Percentiles rank a stretch among this genome's conserved stretches.
phyloP scores from a whole-genome alignment of 2,888 invertebrate species.

The Phrixothrix hirtus region DNA sequence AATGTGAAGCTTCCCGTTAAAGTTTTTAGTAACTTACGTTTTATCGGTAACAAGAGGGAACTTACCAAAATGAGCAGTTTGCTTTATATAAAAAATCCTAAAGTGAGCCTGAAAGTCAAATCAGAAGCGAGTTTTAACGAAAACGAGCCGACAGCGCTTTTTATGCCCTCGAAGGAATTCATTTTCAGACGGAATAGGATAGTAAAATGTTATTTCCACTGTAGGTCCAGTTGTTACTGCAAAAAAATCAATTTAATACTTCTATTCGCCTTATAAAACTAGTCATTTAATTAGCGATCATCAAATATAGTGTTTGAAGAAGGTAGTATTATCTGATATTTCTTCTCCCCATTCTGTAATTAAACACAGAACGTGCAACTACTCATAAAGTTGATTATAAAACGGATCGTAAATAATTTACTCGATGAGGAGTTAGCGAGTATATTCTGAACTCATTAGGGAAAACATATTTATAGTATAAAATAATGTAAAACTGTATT shows the following conservation, averaged over 20 bases:
- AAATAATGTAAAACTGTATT: slow-evolving; percentile 19
- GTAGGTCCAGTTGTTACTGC: too few relatives aligned
- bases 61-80: slow-evolving; percentile 6
- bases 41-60: slow-evolving; percentile 6
- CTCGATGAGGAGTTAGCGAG: slow-evolving; percentile 23
- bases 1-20: slow-evolving; percentile 18
- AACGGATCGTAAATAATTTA: slow-evolving; percentile 28
- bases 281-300: neutral
- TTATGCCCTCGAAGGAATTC: too few relatives aligned
- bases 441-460: slow-evolving; percentile 20
- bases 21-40: slow-evolving; percentile 7
- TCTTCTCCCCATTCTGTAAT: slow-evolving; percentile 18
- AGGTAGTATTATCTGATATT: slow-evolving; percentile 12
- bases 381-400: slow-evolving; percentile 28
- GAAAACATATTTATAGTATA: slow-evolving; percentile 20
- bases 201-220: too few relatives aligned
- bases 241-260: too few relatives aligned
- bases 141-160: slow-evolving; percentile 7
- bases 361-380: slow-evolving; percentile 23
- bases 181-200: too few relatives aligned
- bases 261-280: neutral
- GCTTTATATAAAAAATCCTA: slow-evolving; percentile 7
- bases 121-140: slow-evolving; percentile 12
- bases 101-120: slow-evolving; percentile 13
- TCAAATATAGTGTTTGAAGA: slow-evolving; percentile 5